These are phyloP conservation scores for Eonycteris spelaea DNA, from an alignment of 2,113 vertebrate species.

Conservation along the genomic window DNA sequence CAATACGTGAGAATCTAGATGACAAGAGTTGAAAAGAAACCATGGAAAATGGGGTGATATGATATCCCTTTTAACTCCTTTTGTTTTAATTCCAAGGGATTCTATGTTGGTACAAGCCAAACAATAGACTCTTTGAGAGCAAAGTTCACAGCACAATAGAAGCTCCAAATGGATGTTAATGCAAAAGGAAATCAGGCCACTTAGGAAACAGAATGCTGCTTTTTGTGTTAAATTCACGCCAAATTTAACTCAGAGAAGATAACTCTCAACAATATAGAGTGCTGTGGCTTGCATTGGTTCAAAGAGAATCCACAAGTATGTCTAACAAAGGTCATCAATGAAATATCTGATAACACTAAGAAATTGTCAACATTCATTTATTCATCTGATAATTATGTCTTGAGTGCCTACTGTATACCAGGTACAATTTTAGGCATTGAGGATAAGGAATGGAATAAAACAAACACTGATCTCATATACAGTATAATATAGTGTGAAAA, in stretches of 20 bases:
- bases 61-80: slow-evolving; percentile 19
- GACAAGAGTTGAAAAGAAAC: background rate
- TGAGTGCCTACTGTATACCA: background rate
- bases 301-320: background rate
- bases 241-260: slow-evolving; percentile 65
- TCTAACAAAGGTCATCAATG: background rate
- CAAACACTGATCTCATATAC: background rate
- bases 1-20: background rate
- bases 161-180: slow-evolving; percentile 38
- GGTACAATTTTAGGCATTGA: background rate
- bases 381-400: background rate
- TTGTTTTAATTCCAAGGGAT: slow-evolving; percentile 54
- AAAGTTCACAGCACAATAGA: slow-evolving; percentile 65
- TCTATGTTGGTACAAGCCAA: slow-evolving; percentile 26
- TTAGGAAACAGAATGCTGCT: slow-evolving; percentile 41
- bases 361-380: background rate
- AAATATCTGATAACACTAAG: background rate
- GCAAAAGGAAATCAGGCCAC: slow-evolving; percentile 40
- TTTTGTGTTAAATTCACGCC: slow-evolving; percentile 58
- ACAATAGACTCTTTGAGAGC: slow-evolving; percentile 49
- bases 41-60: background rate
- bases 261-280: background rate
- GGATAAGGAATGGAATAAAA: background rate
- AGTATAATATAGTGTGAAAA: background rate
- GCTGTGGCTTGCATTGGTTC: background rate